Base-by-base conservation (phyloP, 1,140 invertebrate genomes). In the Anoplolepis gracilipes region DNA sequence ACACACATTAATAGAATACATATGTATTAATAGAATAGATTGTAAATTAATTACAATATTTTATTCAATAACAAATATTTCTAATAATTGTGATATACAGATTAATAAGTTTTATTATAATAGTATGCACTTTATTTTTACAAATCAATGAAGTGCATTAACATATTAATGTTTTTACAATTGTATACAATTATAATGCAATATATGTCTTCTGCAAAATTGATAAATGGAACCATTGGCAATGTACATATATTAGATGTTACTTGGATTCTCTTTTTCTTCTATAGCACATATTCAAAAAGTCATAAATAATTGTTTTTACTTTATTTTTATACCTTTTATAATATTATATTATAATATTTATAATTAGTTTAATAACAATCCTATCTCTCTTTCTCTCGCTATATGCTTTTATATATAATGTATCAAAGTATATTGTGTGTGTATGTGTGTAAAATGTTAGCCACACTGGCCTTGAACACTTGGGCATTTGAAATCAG, bases 401-500 rank as follows among this genome's bases (percentile, higher is more conserved):
- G 76, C 65, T 87, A 87, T 84, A 86, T 33, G 85, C 84, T 84
- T 81, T 70, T 87, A 84, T 39, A 49, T 77, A 61, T 42, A 76
- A 84, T 64, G 10, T 79, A 79, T 55, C 59, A 82, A 87, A 85
- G 69, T 84, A 69, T 85, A 72, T 57, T 72, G 76, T 84, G 78
- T 86, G 82, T 79, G 57, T 61, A 78, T 85, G 81, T 91, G 87
- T 87, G 64, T 87, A 87, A 90, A 88, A 88, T 90, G 85, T 70
- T 89, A 92, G 84, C 79, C 88, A 88, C 72, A 85, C 36, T 89
- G 88, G 90, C 91, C 91, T 91, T 94, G 94, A 94, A 94, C 93
- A 94, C 93, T 93, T 94, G 92, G 93, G 93, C 92, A 94, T 91
- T 94, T 91, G 82, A 91, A 92, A 90, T 92, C 89, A 89, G 91